A percentile compares a stretch with the other conserved stretches of the same genome.
phyloP scores from a whole-genome alignment of 1,140 invertebrate species.

The Sitophilus oryzae region DNA sequence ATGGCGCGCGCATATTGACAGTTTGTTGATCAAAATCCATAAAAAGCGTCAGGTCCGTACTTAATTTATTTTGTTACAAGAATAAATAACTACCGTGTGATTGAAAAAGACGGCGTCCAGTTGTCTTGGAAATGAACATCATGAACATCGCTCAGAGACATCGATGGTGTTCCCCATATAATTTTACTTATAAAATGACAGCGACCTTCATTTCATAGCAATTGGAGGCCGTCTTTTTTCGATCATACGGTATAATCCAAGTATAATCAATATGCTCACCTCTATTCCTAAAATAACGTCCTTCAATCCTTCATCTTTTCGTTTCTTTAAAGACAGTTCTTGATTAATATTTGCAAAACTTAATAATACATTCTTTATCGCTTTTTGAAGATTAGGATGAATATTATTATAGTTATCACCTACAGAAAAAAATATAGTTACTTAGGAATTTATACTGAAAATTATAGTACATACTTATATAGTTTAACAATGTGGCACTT shows the following conservation, averaged over 20 bases:
- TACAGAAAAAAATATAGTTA: conserved; percentile 16
- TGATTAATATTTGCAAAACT: conserved; percentile 29
- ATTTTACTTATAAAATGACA: too few species aligned
- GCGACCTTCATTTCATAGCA: too few species aligned
- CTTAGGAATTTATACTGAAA: too few species aligned
- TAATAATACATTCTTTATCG: conserved; percentile 30
- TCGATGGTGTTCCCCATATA: too few species aligned
- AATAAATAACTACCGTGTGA: neutral
- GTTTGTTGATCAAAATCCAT: conserved; percentile 5
- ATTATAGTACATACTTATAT: conserved; percentile 45
- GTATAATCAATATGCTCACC: too few species aligned
- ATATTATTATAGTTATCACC: conserved; percentile 22
- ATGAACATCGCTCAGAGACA: neutral
- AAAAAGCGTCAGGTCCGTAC: conserved; percentile 1
- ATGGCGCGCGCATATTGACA: conserved; percentile 5
- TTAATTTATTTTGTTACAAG: neutral
- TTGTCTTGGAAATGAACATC: too few species aligned
- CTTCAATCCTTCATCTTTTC: conserved; percentile 32
- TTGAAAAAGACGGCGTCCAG: neutral
- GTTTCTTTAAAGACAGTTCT: conserved; percentile 32
- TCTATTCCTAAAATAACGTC: conserved; percentile 30
- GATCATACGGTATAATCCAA: too few species aligned
- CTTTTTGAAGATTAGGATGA: conserved; percentile 8
- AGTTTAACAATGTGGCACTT: conserved; percentile 46
- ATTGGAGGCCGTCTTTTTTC: too few species aligned